Conservation (phyloP, 1,140 invertebrate species). For the Oedothorax gibbosus region DNA sequence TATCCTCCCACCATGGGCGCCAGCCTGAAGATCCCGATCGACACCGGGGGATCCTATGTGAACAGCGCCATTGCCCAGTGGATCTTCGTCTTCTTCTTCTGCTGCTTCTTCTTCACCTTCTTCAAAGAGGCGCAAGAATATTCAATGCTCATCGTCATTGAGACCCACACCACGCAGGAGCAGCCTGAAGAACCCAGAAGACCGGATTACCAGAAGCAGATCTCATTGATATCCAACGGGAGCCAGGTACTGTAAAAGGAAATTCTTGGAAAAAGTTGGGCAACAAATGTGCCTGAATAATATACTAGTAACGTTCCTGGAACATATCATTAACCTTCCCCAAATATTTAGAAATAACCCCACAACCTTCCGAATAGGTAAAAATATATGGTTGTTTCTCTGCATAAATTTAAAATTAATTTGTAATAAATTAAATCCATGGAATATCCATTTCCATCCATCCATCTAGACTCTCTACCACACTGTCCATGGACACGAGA, state of each 20-base stretch:
- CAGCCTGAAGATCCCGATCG: constrained; percentile 36
- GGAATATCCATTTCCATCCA: too few species aligned
- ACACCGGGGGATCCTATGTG: constrained; percentile 29
- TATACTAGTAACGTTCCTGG: too few species aligned
- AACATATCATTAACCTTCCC: too few species aligned
- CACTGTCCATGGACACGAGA: too few species aligned
- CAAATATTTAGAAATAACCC: too few species aligned
- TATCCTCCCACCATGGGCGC: constrained; percentile 40
- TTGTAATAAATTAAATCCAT: too few species aligned
- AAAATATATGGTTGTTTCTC: too few species aligned
- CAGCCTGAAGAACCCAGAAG: constrained; percentile 24
- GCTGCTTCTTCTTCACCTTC: constrained; percentile 52
- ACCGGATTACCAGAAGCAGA: constrained; percentile 14
- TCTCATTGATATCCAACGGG: constrained; percentile 10
- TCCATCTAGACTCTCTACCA: too few species aligned
- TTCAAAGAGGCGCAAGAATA: constrained; percentile 44
- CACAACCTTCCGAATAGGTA: too few species aligned
- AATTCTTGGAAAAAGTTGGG: too few species aligned
- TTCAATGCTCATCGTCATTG: constrained; percentile 37
- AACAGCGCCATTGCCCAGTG: constrained; percentile 31
- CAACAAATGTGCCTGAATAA: too few species aligned
- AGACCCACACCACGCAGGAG: constrained; percentile 22
- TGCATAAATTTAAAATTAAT: too few species aligned
- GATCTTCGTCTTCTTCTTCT: constrained; percentile 37
- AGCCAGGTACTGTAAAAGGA: constrained; percentile 27